Base-by-base conservation (phyloP, 2,113 vertebrate species). In the Labeo rohita region DNA sequence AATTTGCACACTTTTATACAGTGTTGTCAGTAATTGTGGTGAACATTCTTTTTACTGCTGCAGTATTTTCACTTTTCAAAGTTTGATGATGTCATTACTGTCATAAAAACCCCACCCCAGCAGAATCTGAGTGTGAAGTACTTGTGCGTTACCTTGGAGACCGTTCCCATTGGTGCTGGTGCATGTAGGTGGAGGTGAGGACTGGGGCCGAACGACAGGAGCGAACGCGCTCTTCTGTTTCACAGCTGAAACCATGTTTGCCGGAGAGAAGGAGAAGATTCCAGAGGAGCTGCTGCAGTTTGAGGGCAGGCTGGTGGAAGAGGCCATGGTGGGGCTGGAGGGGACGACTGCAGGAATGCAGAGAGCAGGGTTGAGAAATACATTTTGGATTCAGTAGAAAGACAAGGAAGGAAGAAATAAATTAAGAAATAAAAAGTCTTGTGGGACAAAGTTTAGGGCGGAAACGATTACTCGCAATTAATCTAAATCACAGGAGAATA, bases 141-240 rank as follows among this genome's bases (percentile, higher is more conserved):
- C 7, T 28, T 16, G 36, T 49, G 36, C 39, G n/a, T 92, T 94
- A 99, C 98, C 98, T 98, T 98, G 98, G 93, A 99, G 97, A 90
- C 97, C 97, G 88, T 98, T 99, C 92, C 96, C 97, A 0, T 98
- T 99, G 96, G 96, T 96, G 95, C 96, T 98, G 96, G 96, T 99
- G 93, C 98, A 99, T 91, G 97, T 97, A 89, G 98, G 97, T 52
- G 98, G 97, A 9, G 98, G 98, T 66, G 98, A 99, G 36, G 97
- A 97, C 75, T 98, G 97, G 45, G 98, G 98, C 93, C 98, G 96
- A 93, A 99, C 97, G 0, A 99, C 98, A 0, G 98, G 98, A 0
- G 98, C 98, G 8, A 99, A 99, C 83, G 98, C 98, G 3, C 98
- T 99, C 96, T 99, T 99, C 95, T 99, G 98, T 90, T 99, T 99